Conservation (phyloP, 2,797 vertebrate species). For the Coregonus suidteri region DNA sequence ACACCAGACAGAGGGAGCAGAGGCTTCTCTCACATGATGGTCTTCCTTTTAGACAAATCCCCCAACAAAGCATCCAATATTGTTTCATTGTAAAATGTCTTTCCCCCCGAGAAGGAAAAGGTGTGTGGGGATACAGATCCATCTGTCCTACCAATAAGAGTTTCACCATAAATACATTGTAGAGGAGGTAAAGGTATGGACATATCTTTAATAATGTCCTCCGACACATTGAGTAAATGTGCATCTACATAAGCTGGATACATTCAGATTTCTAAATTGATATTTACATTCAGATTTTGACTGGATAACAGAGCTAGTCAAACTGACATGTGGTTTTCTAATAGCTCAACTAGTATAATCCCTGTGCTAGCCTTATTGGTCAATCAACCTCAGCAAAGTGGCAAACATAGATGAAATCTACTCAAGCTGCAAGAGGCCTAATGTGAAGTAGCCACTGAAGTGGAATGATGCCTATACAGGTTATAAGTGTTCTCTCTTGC, state of each 20-base stretch:
- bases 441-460: no score
- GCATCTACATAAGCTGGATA: constrained; percentile 28
- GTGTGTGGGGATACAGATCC: no score
- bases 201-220: not conserved
- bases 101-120: not conserved
- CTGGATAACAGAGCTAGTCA: not conserved
- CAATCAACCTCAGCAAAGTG: no score
- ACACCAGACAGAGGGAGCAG: constrained; percentile 1
- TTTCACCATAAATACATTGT: no score
- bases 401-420: no score
- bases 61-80: not conserved
- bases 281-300: not conserved
- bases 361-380: not conserved
- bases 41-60: not conserved
- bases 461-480: no score
- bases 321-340: not conserved
- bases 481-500: no score
- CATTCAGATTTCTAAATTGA: no score
- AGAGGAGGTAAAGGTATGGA: no score
- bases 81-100: not conserved
- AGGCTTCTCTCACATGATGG: constrained; percentile 2
- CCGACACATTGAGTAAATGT: not conserved
- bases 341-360: not conserved
- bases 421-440: no score
- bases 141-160: no score